Conservation (phyloP, 2,797 vertebrate species). For the Eulemur mongoz region DNA sequence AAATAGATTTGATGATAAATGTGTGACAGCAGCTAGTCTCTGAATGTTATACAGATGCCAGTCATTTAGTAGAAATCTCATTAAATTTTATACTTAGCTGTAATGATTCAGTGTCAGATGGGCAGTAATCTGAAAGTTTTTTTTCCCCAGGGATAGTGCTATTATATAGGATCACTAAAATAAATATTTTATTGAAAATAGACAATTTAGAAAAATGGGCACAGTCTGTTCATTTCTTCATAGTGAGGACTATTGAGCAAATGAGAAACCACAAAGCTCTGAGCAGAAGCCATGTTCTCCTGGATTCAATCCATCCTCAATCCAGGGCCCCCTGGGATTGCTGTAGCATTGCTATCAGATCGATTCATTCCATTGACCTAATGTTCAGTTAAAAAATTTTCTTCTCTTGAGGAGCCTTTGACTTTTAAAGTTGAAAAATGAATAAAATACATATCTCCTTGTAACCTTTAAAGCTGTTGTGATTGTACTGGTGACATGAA, state of each 20-base stretch:
- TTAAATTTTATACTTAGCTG: constrained; percentile 75
- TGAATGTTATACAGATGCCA: constrained; percentile 77
- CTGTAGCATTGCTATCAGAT: not conserved
- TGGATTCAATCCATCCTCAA: not conserved
- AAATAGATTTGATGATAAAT: constrained; percentile 76
- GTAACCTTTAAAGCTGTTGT: not conserved
- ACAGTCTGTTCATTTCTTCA: constrained; percentile 60
- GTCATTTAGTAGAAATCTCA: constrained; percentile 77
- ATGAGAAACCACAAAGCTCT: constrained; percentile 57
- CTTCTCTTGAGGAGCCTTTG: constrained; percentile 30
- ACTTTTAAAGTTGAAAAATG: constrained; percentile 35
- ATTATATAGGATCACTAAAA: constrained; percentile 72
- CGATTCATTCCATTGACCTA: constrained; percentile 22
- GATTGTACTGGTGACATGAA: not conserved
- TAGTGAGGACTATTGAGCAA: constrained; percentile 58
- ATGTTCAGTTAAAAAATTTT: constrained; percentile 11
- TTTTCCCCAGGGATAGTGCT: constrained; percentile 53
- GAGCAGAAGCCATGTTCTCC: constrained; percentile 26
- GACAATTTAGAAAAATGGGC: constrained; percentile 60
- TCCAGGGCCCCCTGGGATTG: not conserved
- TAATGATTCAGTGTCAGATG: constrained; percentile 79
- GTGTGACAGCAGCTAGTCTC: constrained; percentile 72
- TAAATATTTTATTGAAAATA: constrained; percentile 74
- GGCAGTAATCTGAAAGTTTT: constrained; percentile 52
- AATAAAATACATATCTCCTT: not conserved